These are phyloP conservation scores for Atherinosoma microstoma DNA, from an alignment of 2,797 vertebrate genomes.

Conservation along the genomic window DNA sequence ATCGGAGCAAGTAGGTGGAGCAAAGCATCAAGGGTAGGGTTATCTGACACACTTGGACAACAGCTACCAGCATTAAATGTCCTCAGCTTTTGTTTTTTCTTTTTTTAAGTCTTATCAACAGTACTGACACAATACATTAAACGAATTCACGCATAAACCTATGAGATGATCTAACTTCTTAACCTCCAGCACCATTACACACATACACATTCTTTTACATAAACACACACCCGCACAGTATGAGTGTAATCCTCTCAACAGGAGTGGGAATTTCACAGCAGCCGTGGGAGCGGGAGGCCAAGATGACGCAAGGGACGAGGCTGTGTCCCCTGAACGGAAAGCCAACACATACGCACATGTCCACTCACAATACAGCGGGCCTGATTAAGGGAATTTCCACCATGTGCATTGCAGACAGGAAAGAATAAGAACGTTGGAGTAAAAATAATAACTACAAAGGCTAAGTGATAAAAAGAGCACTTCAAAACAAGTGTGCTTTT, in stretches of 20 bases:
- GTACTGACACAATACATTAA: slow-evolving; percentile 7
- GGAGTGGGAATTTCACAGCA: slow-evolving; percentile 79
- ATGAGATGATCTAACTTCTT: neutral
- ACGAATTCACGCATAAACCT: slow-evolving; percentile 12
- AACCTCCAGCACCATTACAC: neutral
- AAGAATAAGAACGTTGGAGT: slow-evolving; percentile 72
- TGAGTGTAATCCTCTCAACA: slow-evolving; percentile 76
- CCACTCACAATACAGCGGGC: slow-evolving; percentile 49
- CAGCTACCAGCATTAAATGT: neutral
- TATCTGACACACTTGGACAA: neutral
- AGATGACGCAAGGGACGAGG: slow-evolving; percentile 71
- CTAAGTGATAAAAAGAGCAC: slow-evolving; percentile 71
- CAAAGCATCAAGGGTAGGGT: slow-evolving; percentile 3
- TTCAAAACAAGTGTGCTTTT: slow-evolving; percentile 67
- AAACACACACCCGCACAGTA: slow-evolving; percentile 47
- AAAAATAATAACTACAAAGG: slow-evolving; percentile 75
- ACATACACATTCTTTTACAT: slow-evolving; percentile 16
- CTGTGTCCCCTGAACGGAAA: slow-evolving; percentile 67
- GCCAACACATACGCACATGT: slow-evolving; percentile 45
- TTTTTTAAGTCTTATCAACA: neutral
- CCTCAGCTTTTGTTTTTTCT: neutral
- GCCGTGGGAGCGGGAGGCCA: slow-evolving; percentile 72
- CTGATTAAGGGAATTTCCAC: slow-evolving; percentile 80
- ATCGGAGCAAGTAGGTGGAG: slow-evolving; percentile 24
- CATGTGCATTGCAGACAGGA: slow-evolving; percentile 78